These are phyloP conservation scores for Megathymus violae DNA, from an alignment of 1,140 invertebrate genomes.

Conservation along the genomic window DNA sequence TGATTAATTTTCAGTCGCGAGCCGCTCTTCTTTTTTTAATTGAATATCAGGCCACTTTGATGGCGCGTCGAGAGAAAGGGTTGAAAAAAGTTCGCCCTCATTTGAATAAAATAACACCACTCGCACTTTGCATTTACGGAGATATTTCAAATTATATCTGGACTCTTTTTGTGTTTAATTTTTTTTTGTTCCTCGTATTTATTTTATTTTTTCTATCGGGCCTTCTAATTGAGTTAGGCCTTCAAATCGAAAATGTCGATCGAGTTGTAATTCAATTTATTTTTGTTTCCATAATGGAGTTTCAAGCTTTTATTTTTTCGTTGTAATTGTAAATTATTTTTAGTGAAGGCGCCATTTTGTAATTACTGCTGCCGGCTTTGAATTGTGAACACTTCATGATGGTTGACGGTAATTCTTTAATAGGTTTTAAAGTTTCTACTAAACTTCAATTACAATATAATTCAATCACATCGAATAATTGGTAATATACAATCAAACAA, in stretches of 20 bases:
- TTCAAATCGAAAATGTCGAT: constrained; percentile 83
- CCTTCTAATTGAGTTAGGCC: constrained; percentile 82
- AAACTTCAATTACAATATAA: too few species aligned
- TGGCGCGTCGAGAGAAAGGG: constrained; percentile 77
- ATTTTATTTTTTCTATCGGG: constrained; percentile 83
- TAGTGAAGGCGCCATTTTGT: constrained; percentile 13
- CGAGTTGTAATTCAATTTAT: constrained; percentile 83
- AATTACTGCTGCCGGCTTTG: constrained; percentile 12
- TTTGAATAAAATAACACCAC: constrained; percentile 84
- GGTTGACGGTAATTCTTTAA: too few species aligned
- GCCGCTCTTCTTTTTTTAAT: constrained; percentile 82
- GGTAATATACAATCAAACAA: too few species aligned
- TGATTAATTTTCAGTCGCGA: constrained; percentile 83
- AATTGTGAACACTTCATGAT: too few species aligned
- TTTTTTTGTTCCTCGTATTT: constrained; percentile 79
- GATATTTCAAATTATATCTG: constrained; percentile 84
- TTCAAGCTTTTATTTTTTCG: constrained; percentile 72
- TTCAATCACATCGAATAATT: too few species aligned
- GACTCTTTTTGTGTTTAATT: constrained; percentile 80
- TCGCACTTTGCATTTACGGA: constrained; percentile 83
- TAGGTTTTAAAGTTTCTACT: too few species aligned
- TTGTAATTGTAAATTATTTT: constrained; percentile 74
- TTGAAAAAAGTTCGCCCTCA: constrained; percentile 81
- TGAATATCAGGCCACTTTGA: constrained; percentile 84
- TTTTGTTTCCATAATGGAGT: constrained; percentile 83